A percentile compares a stretch with the other conserved stretches of the same genome.
phyloP scores from a whole-genome alignment of 2,888 invertebrate genomes.

The Seira sanloemensis region DNA sequence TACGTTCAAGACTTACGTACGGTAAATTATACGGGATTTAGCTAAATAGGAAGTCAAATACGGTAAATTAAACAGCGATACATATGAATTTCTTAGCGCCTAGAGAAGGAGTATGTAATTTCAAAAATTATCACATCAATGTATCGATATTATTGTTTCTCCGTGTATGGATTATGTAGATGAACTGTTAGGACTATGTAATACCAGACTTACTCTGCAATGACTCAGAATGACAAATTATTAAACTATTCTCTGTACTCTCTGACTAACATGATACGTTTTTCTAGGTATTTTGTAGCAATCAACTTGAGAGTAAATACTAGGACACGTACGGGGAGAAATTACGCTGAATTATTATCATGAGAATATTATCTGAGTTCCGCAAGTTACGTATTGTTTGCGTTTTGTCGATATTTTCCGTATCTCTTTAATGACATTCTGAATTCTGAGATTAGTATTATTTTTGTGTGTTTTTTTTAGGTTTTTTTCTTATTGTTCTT shows the following conservation, averaged over 20 bases:
- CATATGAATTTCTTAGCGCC: background rate
- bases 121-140: conserved; percentile 53
- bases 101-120: conserved; percentile 27
- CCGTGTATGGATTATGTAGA: background rate
- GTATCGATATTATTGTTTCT: conserved; percentile 43
- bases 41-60: conserved; percentile 30
- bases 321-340: conserved; percentile 9
- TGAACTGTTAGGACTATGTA: conserved; percentile 2
- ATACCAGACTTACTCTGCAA: conserved; percentile 1
- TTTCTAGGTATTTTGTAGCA: background rate
- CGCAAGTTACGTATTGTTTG: conserved; percentile 39
- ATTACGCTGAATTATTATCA: conserved; percentile 45
- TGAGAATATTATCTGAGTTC: conserved; percentile 54
- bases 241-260: background rate
- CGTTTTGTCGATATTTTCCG: conserved; percentile 7
- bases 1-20: background rate
- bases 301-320: conserved; percentile 10
- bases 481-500: background rate
- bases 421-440: conserved; percentile 24
- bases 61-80: conserved; percentile 20
- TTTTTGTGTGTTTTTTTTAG: background rate
- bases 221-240: background rate
- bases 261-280: background rate
- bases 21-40: background rate
- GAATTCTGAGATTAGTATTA: conserved; percentile 6